Base-by-base conservation (phyloP, 2,888 invertebrate species). In the Cephus sareptanus region DNA sequence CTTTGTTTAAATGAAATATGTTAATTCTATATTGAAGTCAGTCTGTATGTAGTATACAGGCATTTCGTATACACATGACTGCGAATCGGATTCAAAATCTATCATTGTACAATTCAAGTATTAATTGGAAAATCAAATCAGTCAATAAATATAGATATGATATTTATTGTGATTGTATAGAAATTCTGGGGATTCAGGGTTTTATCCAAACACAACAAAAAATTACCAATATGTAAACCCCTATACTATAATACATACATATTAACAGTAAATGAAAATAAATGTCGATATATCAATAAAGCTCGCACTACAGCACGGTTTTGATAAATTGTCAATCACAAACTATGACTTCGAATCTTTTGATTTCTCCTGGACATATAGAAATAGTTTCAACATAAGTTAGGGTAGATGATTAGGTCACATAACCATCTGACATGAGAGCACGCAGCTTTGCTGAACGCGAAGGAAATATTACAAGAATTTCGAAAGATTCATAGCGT, bases 401-500 rank as follows among this genome's bases (percentile, higher is more conserved):
- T 56, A 56, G 56, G 23, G 4, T 56, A 23, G 56, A 56, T 56
- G 56, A 23, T 56, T 2, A 23, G 6, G 56, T 56, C 56, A 2
- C 23, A 56, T 2, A 9, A 56, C 9, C 9, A 23, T 56, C 56
- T 56, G 23, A 9, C 23, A 56, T 56, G 23, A 23, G 23, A 9
- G 56, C 23, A 56, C 0, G 37, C 11, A 37, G 23, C 40, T 76
- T 69, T 34, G 56, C 56, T 35, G 31, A 11, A 70, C 12, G 30
- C 35, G 35, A 34, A n/a, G 3, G 11, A 74, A 74, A 74, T 74
- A 74, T 74, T 35, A 71, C 71, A 4, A 31, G 15, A 71, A 15
- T 31, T 71, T 71, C 6, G 11, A 71, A 23, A 77, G 77, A 75
- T 77, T 77, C 77, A 75, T 40, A 75, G 73, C 77, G 71, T 75